Evolutionary conservation across 2,888 invertebrate species (phyloP), one percentile per base, ranked within the genome.

Genomic region (Lasioglossum figueresi): DNA sequence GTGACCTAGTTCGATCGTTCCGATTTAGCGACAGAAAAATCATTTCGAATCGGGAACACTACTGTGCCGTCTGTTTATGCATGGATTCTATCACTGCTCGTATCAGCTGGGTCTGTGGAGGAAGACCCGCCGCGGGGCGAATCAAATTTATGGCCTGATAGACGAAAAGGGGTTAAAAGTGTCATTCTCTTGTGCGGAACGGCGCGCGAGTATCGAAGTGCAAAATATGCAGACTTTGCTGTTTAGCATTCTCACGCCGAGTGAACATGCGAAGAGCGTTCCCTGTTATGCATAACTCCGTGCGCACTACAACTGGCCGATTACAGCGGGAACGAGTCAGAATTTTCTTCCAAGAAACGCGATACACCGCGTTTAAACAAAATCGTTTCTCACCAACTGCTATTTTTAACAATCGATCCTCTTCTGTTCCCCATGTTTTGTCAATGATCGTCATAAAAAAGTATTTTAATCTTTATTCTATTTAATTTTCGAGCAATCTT

Each of bases 151-250:
- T 81, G 79, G 76, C 85, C 73, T 82, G 84, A 90, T 86, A 87
- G 86, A 84, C 83, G 79, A 80, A 83, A 83, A 82, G 85, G 88
- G 80, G 85, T 31, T 75, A 71, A 77, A 66, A 71, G 56, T 85
- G 85, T 84, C 85, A 81, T 68, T 56, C 71, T 52, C 72, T 34
- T 10, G 48, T 73, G 71, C 66, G 78, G 85, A 85, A 84, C 77
- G 63, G 59, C 68, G 68, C 48, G 84, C 84, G 82, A 83, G 84
- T 87, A 89, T 80, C 86, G 80, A 84, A 76, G 86, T 85, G 89
- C 86, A 90, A 91, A 91, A 91, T 89, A 86, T 91, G 89, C 91
- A 88, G 88, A 86, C 87, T 88, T 85, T 27, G 85, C 79, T 79
- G 63, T 76, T 80, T 84, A 78, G 75, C 82, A 82, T 74, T 48